phyloP scores from a whole-genome alignment of 2,797 vertebrate genomes.

The Acanthopagrus latus region DNA sequence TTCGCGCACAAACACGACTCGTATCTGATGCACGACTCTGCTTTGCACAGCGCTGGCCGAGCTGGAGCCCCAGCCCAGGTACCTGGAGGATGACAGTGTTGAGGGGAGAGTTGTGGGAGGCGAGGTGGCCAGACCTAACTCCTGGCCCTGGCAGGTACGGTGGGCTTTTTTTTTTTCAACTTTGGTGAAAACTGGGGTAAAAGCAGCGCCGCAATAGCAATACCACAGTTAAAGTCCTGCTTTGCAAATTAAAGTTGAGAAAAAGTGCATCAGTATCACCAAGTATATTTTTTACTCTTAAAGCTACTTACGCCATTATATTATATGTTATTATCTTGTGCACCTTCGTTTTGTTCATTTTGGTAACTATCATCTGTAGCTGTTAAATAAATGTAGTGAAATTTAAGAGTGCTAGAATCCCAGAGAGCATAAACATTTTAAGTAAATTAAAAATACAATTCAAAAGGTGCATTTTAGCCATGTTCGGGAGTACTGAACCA shows the following conservation, averaged over 20 bases:
- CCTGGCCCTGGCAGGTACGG: conserved; percentile 88
- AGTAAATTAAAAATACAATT: no score
- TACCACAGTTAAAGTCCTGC: neutral
- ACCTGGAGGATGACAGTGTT: conserved; percentile 70
- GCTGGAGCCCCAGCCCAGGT: conserved; percentile 78
- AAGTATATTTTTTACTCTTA: neutral
- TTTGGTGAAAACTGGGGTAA: no score
- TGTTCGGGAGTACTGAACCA: no score
- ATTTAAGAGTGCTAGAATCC: no score
- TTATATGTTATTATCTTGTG: no score
- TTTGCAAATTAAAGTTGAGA: neutral
- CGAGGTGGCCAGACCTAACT: conserved; percentile 77
- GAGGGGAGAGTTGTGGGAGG: conserved; percentile 83
- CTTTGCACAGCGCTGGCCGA: conserved; percentile 78
- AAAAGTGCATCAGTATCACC: no score
- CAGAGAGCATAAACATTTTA: no score
- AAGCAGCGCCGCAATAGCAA: neutral
- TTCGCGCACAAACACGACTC: neutral
- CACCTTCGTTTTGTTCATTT: no score
- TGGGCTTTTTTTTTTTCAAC: neutral
- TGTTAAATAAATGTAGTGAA: no score
- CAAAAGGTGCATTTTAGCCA: no score
- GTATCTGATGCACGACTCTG: conserved; percentile 17
- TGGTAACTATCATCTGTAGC: no score
- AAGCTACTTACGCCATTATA: no score